A percentile compares a stretch with the other conserved stretches of the same genome.
phyloP scores from a whole-genome alignment of 2,797 vertebrate genomes.

The Brachyalestes nurse region DNA sequence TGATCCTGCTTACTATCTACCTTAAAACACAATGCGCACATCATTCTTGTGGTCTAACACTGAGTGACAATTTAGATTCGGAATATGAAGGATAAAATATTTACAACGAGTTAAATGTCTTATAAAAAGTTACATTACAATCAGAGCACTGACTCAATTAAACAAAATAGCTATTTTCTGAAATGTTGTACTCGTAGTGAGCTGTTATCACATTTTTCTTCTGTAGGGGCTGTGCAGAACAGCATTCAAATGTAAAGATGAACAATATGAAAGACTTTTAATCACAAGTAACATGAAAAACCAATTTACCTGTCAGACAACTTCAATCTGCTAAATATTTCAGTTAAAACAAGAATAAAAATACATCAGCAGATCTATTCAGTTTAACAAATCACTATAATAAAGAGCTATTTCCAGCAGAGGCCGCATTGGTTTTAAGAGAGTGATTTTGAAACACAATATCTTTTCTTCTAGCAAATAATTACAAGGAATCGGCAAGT shows the following conservation, averaged over 20 bases:
- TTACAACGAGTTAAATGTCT: background rate
- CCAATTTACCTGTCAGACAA: background rate
- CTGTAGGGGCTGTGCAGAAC: background rate
- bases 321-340: background rate
- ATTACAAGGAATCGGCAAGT: background rate
- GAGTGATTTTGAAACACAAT: background rate
- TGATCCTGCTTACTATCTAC: background rate
- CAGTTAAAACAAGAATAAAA: background rate
- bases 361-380: background rate
- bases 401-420: background rate
- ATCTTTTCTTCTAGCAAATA: background rate
- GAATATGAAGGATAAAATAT: background rate
- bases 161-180: background rate
- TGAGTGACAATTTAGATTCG: background rate
- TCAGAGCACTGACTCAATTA: background rate
- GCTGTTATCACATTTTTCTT: background rate
- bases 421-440: background rate
- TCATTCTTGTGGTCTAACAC: background rate
- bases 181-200: too few species aligned
- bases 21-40: background rate
- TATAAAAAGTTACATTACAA: background rate
- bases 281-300: background rate
- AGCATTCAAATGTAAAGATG: background rate
- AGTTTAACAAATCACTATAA: background rate
- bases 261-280: background rate